phyloP scores from a whole-genome alignment of 2,113 vertebrate species.

The Paramormyrops kingsleyae region DNA sequence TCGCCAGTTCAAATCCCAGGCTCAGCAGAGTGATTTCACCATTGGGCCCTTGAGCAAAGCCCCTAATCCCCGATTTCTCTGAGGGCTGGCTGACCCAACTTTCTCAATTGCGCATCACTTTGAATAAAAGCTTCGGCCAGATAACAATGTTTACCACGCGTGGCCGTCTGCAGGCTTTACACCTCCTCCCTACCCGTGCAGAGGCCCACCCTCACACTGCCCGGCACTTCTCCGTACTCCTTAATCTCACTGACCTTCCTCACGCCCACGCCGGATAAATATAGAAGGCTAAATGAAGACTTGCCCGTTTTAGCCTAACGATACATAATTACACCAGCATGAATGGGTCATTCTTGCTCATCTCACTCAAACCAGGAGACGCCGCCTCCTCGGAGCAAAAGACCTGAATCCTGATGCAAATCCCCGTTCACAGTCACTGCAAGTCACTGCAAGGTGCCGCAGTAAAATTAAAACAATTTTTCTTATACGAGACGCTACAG shows the following conservation, averaged over 20 bases:
- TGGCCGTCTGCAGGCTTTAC: not conserved
- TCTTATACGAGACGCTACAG: not conserved
- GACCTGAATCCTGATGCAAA: not conserved
- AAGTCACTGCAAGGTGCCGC: not conserved
- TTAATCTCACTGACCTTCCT: conserved; percentile 30
- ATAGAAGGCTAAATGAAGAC: conserved; percentile 39
- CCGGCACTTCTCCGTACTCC: not conserved
- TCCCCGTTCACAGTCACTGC: not conserved
- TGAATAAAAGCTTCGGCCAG: not conserved
- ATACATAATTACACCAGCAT: conserved; percentile 51
- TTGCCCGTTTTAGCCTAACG: conserved; percentile 51
- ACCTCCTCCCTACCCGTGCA: no score
- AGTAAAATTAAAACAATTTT: not conserved
- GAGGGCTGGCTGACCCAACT: not conserved
- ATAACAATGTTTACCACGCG: not conserved
- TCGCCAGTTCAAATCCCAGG: not conserved
- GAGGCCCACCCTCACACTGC: not conserved
- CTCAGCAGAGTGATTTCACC: not conserved
- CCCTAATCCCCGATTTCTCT: not conserved
- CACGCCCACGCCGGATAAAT: conserved; percentile 47
- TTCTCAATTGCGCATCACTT: not conserved
- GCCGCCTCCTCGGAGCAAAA: not conserved
- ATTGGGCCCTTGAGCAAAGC: not conserved
- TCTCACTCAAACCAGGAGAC: not conserved
- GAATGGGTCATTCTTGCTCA: conserved; percentile 41